A percentile compares a stretch with the other conserved stretches of the same genome.
Evolutionary conservation across 2,797 vertebrate genomes (phyloP).

Genomic region (Hippocampus kuda): DNA sequence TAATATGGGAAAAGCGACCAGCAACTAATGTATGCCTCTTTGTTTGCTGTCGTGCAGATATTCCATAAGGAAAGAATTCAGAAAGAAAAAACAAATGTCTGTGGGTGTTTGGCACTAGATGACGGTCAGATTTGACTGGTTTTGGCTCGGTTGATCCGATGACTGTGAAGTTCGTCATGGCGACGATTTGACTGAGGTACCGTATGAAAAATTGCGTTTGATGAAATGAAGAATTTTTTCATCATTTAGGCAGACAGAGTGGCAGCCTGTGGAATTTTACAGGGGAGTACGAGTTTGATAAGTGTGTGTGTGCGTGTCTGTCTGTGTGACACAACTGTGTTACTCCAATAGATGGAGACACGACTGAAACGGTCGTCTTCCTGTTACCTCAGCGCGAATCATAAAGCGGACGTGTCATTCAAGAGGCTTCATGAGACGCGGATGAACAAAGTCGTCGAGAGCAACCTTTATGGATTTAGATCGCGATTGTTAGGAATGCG

Average conservation of each 20-base stretch:
- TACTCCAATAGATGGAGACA: constrained; percentile 10
- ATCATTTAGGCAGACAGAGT: not conserved
- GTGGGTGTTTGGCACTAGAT: constrained; percentile 1
- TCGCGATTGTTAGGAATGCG: not conserved
- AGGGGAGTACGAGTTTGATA: constrained; percentile 15
- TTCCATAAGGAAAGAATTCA: not conserved
- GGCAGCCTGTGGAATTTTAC: constrained; percentile 20
- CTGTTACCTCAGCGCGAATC: constrained; percentile 7
- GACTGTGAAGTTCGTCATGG: not conserved
- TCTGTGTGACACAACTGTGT: constrained; percentile 19
- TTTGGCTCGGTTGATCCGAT: not conserved
- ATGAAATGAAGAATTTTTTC: not conserved
- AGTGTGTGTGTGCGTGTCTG: constrained; percentile 4
- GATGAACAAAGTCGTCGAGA: no score
- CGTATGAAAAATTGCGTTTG: not conserved
- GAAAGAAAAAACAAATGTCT: not conserved
- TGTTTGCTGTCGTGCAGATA: not conserved
- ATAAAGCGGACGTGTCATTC: not conserved
- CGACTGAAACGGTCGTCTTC: constrained; percentile 1
- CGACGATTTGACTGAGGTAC: not conserved
- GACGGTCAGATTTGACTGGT: not conserved
- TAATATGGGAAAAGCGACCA: not conserved
- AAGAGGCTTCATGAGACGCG: not conserved
- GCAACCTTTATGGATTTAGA: not conserved
- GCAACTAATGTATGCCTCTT: not conserved